Conservation (phyloP, 2,888 invertebrate genomes). For the Automeris io region DNA sequence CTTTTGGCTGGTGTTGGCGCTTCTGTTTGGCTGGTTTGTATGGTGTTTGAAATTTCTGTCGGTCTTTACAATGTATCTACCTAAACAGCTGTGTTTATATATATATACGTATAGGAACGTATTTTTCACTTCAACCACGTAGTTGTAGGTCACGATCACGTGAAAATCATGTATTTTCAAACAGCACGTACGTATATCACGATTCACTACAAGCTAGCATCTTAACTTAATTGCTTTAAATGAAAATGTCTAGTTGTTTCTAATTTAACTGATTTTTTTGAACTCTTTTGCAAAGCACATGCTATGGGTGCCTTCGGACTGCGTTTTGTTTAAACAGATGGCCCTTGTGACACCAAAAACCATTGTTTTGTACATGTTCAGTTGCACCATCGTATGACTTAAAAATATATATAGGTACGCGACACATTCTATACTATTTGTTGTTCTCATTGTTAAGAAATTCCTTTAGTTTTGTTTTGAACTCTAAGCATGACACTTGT, state of each 20-base stretch:
- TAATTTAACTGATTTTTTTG: constrained; percentile 21
- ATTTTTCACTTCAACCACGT: too few species aligned
- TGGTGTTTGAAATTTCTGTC: too few species aligned
- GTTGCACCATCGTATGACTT: constrained; percentile 19
- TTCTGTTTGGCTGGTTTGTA: too few species aligned
- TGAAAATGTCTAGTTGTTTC: constrained; percentile 33
- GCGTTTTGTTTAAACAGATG: constrained; percentile 30
- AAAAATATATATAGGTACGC: constrained; percentile 23
- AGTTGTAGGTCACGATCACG: too few species aligned
- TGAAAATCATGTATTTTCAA: constrained; percentile 16
- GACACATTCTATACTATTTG: constrained; percentile 20
- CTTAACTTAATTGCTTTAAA: constrained; percentile 35
- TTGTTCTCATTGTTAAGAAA: constrained; percentile 21
- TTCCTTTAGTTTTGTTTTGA: constrained; percentile 13
- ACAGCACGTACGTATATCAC: constrained; percentile 12
- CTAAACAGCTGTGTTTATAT: background rate
- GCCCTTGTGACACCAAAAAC: constrained; percentile 13
- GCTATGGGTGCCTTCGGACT: constrained; percentile 10
- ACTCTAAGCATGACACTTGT: constrained; percentile 6
- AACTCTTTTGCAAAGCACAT: constrained; percentile 21
- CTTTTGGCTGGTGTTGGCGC: too few species aligned
- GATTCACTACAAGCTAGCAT: constrained; percentile 18
- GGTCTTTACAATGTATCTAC: too few species aligned
- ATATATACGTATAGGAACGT: background rate
- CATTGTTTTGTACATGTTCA: constrained; percentile 16